Evolutionary conservation across 2,888 invertebrate species (phyloP).

Genomic region (Protophormia terraenovae): DNA sequence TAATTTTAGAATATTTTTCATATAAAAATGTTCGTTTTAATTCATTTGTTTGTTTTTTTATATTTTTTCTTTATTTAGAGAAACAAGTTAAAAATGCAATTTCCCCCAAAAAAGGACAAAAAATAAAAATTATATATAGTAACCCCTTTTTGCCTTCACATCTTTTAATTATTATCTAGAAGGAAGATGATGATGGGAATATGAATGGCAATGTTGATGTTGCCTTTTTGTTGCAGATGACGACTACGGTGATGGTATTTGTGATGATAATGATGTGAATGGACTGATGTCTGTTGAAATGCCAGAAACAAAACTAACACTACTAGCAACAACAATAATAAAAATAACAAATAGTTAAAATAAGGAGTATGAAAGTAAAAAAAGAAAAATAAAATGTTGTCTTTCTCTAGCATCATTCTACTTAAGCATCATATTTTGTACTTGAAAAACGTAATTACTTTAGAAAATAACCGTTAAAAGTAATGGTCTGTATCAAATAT

Average conservation of each 20-base stretch:
- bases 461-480: conserved; percentile 80
- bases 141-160: conserved; percentile 38
- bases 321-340: conserved; percentile 6
- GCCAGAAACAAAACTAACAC: conserved; percentile 55
- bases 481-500: conserved; percentile 80
- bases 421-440: conserved; percentile 66
- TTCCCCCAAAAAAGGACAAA: conserved; percentile 28
- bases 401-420: conserved; percentile 49
- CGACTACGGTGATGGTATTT: conserved; percentile 11
- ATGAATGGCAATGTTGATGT: conserved; percentile 17
- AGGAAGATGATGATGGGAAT: conserved; percentile 10
- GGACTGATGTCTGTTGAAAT: conserved; percentile 64
- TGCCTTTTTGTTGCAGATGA: conserved; percentile 36
- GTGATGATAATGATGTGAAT: conserved; percentile 57
- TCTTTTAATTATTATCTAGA: conserved; percentile 35
- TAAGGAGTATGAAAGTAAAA: neutral
- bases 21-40: neutral
- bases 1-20: conserved; percentile 55
- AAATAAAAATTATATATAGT: neutral
- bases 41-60: neutral
- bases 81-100: conserved; percentile 62
- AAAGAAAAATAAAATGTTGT: conserved; percentile 34
- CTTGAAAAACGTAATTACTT: conserved; percentile 78
- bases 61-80: conserved; percentile 24
- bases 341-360: conserved; percentile 42